Percentiles rank a stretch among this genome's conserved stretches.
Conservation (phyloP, 53 echinoderm and acorn worm species). For the Henricia sp. region DNA sequence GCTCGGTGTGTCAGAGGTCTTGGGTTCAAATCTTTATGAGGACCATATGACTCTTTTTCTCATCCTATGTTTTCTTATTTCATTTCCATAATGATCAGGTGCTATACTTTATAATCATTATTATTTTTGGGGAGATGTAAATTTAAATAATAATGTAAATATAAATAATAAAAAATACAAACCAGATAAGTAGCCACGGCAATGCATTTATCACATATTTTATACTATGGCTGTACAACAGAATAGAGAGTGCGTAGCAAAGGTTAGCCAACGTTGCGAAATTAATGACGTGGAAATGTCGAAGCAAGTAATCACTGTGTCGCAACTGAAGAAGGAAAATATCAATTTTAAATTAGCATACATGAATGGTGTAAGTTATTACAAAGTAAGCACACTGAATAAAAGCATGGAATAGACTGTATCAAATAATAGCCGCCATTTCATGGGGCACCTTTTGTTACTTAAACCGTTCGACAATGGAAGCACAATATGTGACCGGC, state of each 20-base stretch:
- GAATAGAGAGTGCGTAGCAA: conserved; percentile 62
- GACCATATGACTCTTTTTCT: too few species aligned
- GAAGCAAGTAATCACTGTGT: conserved; percentile 33
- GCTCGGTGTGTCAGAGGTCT: too few species aligned
- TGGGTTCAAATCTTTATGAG: too few species aligned
- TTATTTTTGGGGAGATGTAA: too few species aligned
- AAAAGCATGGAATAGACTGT: background rate
- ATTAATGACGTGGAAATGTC: conserved; percentile 46
- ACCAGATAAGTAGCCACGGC: conserved; percentile 80
- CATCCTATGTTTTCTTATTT: too few species aligned
- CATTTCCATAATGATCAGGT: too few species aligned
- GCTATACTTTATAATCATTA: too few species aligned
- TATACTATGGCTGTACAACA: conserved; percentile 45
- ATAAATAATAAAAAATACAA: conserved; percentile 13
- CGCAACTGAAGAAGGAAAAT: conserved; percentile 26
- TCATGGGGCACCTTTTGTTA: background rate
- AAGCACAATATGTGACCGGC: background rate
- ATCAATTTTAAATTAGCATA: background rate
- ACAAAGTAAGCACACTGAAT: background rate
- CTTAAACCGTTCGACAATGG: background rate
- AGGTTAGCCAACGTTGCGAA: conserved; percentile 61
- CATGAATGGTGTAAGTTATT: background rate
- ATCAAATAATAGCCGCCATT: background rate
- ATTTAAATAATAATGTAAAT: too few species aligned
- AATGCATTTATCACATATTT: conserved; percentile 66